These are phyloP conservation scores for Venusia cambrica DNA, from an alignment of 2,888 invertebrate species.

Conservation along the genomic window DNA sequence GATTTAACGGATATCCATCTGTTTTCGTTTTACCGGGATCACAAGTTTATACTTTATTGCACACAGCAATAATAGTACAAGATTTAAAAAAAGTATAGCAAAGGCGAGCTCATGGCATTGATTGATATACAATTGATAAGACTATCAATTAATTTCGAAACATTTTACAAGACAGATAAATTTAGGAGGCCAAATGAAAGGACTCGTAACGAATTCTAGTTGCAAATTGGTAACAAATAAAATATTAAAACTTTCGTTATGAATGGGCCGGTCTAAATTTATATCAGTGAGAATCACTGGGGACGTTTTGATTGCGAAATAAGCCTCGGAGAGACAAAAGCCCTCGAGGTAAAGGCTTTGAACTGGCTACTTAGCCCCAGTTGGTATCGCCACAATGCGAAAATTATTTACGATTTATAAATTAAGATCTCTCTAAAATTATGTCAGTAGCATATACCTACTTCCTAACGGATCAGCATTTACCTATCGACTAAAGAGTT, in stretches of 20 bases:
- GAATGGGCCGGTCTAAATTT: constrained; percentile 24
- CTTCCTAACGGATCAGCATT: no score
- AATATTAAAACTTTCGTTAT: constrained; percentile 25
- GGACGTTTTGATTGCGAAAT: constrained; percentile 48
- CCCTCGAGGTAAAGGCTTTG: constrained; percentile 39
- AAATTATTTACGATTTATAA: constrained; percentile 11
- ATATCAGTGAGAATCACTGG: constrained; percentile 30
- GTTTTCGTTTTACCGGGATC: no score
- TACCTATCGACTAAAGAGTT: no score
- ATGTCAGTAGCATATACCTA: no score
- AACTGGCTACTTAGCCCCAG: constrained; percentile 40
- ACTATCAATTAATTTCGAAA: no score
- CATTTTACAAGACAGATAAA: constrained; percentile 5
- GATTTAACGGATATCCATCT: no score
- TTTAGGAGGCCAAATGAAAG: constrained; percentile 23
- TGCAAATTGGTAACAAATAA: constrained; percentile 21
- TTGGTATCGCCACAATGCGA: constrained; percentile 30
- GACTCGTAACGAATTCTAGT: constrained; percentile 22
- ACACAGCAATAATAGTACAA: no score
- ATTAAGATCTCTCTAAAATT: constrained; percentile 1
- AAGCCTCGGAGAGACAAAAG: constrained; percentile 45
- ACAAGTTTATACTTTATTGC: no score
- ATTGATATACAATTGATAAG: no score
- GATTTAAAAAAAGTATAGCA: no score
- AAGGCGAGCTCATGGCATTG: no score